Evolutionary conservation across 2,113 vertebrate genomes (phyloP).

Genomic region (Lichenostomus cassidix): DNA sequence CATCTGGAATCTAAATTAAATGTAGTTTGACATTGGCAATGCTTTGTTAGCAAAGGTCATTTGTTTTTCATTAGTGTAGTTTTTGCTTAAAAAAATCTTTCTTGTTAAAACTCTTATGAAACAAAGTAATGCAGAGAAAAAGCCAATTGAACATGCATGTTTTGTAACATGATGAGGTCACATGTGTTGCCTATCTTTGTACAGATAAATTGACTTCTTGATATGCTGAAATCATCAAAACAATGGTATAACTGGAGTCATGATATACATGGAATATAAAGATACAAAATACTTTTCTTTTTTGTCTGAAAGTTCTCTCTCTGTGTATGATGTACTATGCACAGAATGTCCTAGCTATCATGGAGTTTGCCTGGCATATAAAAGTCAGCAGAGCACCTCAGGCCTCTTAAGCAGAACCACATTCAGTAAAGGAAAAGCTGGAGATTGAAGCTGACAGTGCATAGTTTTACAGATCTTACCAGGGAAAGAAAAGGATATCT

Average conservation of each 20-base stretch:
- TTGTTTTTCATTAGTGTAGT: slow-evolving; percentile 24
- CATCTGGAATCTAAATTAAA: slow-evolving; percentile 24
- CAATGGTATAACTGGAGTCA: neutral
- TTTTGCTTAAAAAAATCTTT: slow-evolving; percentile 25
- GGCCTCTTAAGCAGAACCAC: neutral
- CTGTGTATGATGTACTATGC: neutral
- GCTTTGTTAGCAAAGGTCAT: slow-evolving; percentile 38
- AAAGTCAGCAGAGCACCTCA: neutral
- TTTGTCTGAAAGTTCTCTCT: neutral
- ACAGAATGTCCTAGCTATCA: neutral
- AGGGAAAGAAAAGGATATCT: neutral
- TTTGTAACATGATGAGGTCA: neutral
- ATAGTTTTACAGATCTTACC: neutral
- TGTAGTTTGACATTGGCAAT: neutral
- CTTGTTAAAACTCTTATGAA: slow-evolving; percentile 12
- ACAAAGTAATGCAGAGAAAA: neutral
- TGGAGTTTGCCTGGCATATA: neutral
- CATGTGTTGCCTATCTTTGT: neutral
- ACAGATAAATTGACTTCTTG: neutral
- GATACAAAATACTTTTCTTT: neutral
- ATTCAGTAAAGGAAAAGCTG: neutral
- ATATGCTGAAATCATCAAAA: neutral
- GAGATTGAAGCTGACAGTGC: neutral
- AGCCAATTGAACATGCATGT: neutral
- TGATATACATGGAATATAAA: neutral